Evolutionary conservation across 2,797 vertebrate genomes (phyloP), one percentile per base, ranked within the genome.

Genomic region (Trachurus trachurus): DNA sequence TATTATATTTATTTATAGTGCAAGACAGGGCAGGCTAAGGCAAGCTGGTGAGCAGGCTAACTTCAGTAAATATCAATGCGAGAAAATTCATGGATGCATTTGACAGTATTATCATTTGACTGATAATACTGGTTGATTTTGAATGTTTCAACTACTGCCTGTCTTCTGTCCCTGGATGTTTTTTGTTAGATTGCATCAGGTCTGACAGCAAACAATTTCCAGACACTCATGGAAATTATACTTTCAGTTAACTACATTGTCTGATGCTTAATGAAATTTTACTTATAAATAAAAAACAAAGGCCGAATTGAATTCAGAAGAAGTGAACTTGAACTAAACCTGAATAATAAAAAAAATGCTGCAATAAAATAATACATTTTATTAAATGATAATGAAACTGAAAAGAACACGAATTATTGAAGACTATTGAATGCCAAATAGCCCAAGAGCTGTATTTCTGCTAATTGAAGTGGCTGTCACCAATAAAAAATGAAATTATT

Each of bases 231-330:
- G 3, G 11, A 44, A 44, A 44, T 44, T 44, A 44, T 44, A 69
- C 42, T 66, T 85, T 85, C 71, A 85, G 72, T 60, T 5, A 85
- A 76, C 37, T 49, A 40, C 40, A 67, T n/a, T 26, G 2, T 71
- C 52, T 70, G 76, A 87, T 66, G 75, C 76, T 80, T 63, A 72
- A 71, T 67, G 31, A 84, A 83, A 83, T 45, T 84, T 67, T 54
- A 57, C 65, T 80, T 26, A 26, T 3, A 26, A 26, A 26, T 26
- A 26, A 26, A 26, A 79, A 83, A 64, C n/a, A 84, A 67, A 81
- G 19, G 68, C 56, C 50, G 39, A 69, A 70, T 11, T 39, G 31
- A 78, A 61, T 40, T 66, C 16, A 54, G 66, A 67, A 57, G 56
- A 78, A 13, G 13, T 58, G 34, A 49, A 69, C 66, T 70, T 74